Percentiles rank a stretch among this genome's conserved stretches.
phyloP scores from a whole-genome alignment of 2,888 invertebrate species.

The Athetis lepigone region DNA sequence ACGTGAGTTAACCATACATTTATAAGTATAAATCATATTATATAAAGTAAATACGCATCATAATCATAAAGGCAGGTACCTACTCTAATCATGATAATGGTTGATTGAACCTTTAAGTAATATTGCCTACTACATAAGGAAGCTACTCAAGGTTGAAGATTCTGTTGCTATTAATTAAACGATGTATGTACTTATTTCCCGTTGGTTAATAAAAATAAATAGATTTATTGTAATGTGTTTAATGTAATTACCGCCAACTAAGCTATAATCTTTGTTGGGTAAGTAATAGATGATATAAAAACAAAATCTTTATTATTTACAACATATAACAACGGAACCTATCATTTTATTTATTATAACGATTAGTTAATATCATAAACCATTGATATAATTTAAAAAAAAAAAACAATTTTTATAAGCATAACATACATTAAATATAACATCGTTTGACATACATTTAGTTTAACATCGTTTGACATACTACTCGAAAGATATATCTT shows the following conservation, averaged over 20 bases:
- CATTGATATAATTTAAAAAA: too few relatives aligned
- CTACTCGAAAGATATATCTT: too few relatives aligned
- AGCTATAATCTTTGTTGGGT: too few relatives aligned
- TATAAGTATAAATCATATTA: background rate
- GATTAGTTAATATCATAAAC: too few relatives aligned
- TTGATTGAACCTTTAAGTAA: conserved; percentile 10
- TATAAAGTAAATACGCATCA: background rate
- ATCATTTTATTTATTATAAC: too few relatives aligned
- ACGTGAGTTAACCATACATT: conserved; percentile 6
- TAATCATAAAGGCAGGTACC: conserved; percentile 11
- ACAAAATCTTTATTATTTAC: too few relatives aligned
- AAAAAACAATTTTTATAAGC: too few relatives aligned
- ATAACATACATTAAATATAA: too few relatives aligned
- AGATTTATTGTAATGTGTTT: background rate
- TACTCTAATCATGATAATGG: conserved; percentile 8
- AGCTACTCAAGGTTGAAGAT: background rate
- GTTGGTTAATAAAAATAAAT: conserved; percentile 4
- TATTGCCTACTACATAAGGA: background rate
- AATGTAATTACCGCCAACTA: background rate
- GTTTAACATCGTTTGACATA: too few relatives aligned
- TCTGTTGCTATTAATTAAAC: conserved; percentile 10
- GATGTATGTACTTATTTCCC: background rate
- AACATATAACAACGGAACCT: too few relatives aligned
- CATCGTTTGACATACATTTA: too few relatives aligned
- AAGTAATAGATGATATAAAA: too few relatives aligned